phyloP scores from a whole-genome alignment of 2,888 invertebrate genomes.

The Trissonchulus sp. region DNA sequence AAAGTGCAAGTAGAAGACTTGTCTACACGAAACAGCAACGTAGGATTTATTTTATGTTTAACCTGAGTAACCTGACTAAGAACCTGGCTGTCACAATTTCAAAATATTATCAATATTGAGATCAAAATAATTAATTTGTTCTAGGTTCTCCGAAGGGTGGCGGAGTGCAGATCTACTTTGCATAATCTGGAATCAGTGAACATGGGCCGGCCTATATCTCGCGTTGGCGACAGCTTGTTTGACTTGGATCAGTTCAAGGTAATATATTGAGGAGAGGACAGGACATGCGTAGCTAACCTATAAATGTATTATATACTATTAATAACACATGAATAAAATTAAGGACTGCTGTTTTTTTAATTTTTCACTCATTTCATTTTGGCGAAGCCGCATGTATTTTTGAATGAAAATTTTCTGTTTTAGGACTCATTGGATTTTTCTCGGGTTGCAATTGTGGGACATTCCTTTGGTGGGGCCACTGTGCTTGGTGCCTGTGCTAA shows the following conservation, averaged over 20 bases:
- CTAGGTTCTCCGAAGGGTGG: conserved; percentile 52
- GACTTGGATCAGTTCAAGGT: conserved; percentile 54
- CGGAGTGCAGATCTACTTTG: conserved; percentile 51
- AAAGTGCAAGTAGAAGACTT: too few relatives aligned
- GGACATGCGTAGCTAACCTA: too few relatives aligned
- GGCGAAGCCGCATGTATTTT: too few relatives aligned
- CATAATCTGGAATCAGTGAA: conserved; percentile 52
- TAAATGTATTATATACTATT: too few relatives aligned
- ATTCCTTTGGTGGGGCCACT: conserved; percentile 65
- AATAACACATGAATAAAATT: not conserved
- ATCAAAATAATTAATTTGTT: not conserved
- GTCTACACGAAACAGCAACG: too few relatives aligned
- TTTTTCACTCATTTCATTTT: too few relatives aligned
- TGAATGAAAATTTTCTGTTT: not conserved
- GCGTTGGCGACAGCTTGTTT: conserved; percentile 41
- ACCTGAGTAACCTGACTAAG: too few relatives aligned
- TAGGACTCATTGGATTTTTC: conserved; percentile 38
- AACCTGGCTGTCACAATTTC: too few relatives aligned
- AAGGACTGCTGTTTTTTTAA: not conserved
- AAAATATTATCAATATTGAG: not conserved
- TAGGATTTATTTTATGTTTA: too few relatives aligned
- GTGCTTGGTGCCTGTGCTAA: conserved; percentile 59
- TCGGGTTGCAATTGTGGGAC: conserved; percentile 59
- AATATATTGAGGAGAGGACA: too few relatives aligned
- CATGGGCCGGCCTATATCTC: conserved; percentile 47